Evolutionary conservation across 1,140 invertebrate species (phyloP).

Genomic region (Aporrectodea caliginosa): DNA sequence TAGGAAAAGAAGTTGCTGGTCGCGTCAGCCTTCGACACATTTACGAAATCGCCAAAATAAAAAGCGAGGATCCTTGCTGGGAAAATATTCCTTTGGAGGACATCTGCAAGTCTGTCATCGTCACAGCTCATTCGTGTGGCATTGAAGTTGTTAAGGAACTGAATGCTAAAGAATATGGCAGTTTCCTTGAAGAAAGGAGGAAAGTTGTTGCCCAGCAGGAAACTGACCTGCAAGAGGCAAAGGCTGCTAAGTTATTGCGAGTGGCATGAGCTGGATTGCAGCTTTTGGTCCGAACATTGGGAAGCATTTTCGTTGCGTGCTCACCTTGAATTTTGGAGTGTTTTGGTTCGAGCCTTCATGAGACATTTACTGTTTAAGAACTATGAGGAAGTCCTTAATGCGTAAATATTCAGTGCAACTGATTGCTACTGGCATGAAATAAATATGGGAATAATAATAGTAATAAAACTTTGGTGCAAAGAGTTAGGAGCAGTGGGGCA

Average conservation of each 20-base stretch:
- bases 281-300: too few species aligned
- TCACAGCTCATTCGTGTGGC: conserved; percentile 71
- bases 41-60: conserved; percentile 97
- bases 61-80: conserved; percentile 76
- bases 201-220: conserved; percentile 70
- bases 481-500: too few species aligned
- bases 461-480: too few species aligned
- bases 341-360: too few species aligned
- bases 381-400: too few species aligned
- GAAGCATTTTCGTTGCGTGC: too few species aligned
- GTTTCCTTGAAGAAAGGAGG: conserved; percentile 78
- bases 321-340: too few species aligned
- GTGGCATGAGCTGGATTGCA: too few species aligned
- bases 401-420: too few species aligned
- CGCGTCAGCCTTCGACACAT: conserved; percentile 92
- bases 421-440: too few species aligned
- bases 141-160: conserved; percentile 79
- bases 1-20: conserved; percentile 75
- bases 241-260: conserved; percentile 88
- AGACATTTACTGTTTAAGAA: too few species aligned
- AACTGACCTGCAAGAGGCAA: conserved; percentile 74
- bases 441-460: too few species aligned
- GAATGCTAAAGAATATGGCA: conserved; percentile 73
- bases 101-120: conserved; percentile 75
- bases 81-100: conserved; percentile 66